Conservation (phyloP, 2,888 invertebrate species). For the Phaonia tiefii region DNA sequence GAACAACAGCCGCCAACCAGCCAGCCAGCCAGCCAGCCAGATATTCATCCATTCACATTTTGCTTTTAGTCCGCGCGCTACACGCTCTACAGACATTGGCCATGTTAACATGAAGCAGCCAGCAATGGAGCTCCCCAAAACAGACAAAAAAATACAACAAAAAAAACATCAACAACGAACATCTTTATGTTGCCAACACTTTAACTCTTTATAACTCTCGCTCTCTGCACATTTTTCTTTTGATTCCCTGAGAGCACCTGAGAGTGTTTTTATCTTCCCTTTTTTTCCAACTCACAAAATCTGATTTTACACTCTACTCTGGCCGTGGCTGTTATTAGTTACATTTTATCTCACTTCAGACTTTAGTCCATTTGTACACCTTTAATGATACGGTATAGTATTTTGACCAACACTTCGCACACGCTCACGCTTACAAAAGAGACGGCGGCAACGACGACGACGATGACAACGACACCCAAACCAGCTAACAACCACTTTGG, state of each 20-base stretch:
- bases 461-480: constrained; percentile 31
- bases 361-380: too few species aligned
- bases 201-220: neutral
- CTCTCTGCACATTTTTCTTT: neutral
- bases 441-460: constrained; percentile 2
- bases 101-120: constrained; percentile 31
- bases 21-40: constrained; percentile 5
- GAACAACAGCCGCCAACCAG: neutral
- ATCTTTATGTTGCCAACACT: constrained; percentile 15
- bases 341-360: neutral
- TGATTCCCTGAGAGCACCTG: neutral
- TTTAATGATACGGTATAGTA: too few species aligned
- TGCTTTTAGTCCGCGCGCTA: neutral
- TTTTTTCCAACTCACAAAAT: neutral
- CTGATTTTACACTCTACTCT: neutral
- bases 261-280: neutral
- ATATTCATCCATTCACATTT: too few species aligned
- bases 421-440: neutral
- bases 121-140: neutral
- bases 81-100: constrained; percentile 12
- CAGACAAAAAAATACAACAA: neutral
- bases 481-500: constrained; percentile 40
- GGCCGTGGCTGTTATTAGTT: neutral
- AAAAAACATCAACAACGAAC: constrained; percentile 14
- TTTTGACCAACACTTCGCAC: neutral